These are phyloP conservation scores for Rhizomys pruinosus DNA, from an alignment of 2,113 vertebrate genomes.

Conservation along the genomic window DNA sequence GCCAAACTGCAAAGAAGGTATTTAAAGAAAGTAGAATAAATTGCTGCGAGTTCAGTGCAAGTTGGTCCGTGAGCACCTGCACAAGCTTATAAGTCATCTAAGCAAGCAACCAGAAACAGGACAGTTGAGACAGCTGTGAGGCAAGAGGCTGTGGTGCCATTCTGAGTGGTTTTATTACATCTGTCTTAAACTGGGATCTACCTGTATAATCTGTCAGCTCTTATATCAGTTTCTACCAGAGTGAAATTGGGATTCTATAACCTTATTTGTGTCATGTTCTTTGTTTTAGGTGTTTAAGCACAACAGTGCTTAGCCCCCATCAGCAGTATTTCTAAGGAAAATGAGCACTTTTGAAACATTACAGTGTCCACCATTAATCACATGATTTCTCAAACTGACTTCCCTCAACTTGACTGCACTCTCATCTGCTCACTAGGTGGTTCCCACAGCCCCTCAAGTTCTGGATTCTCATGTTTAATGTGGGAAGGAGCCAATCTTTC, in stretches of 20 bases:
- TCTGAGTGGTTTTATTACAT: not conserved
- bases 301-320: no score
- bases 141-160: not conserved
- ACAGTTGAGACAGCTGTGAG: not conserved
- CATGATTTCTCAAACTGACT: not conserved
- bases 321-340: not conserved
- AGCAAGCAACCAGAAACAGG: not conserved
- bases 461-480: not conserved
- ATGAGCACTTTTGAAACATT: not conserved
- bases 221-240: constrained; percentile 5
- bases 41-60: not conserved
- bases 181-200: not conserved
- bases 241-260: not conserved
- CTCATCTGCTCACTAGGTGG: not conserved
- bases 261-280: not conserved
- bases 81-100: not conserved
- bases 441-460: not conserved
- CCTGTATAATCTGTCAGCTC: not conserved
- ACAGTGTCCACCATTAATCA: not conserved
- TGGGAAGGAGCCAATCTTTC: not conserved
- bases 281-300: not conserved
- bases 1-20: not conserved
- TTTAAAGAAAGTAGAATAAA: not conserved
- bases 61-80: not conserved
- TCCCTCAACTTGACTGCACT: not conserved